Evolutionary conservation across 2,888 invertebrate species (phyloP).

Genomic region (Nomada hirtipes): DNA sequence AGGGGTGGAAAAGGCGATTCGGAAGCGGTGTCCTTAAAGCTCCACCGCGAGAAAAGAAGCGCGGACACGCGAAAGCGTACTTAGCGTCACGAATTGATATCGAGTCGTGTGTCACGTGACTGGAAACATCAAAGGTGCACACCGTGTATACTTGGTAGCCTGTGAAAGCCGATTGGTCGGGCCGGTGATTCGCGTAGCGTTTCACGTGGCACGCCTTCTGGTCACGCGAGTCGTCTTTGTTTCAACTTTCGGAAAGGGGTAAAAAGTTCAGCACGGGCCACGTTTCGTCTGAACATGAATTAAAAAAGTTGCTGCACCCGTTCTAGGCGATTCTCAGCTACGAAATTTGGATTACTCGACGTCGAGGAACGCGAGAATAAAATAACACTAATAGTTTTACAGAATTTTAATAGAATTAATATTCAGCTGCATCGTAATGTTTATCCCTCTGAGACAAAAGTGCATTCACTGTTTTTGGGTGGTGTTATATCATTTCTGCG

Average conservation of each 20-base stretch:
- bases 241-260: constrained; percentile 46
- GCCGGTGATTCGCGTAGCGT: constrained; percentile 76
- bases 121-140: constrained; percentile 77
- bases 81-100: constrained; percentile 81
- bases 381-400: too few species aligned
- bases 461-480: too few species aligned
- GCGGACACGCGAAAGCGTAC: constrained; percentile 80
- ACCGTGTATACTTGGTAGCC: constrained; percentile 62
- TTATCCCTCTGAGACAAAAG: too few species aligned
- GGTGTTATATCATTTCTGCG: too few species aligned
- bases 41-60: constrained; percentile 58
- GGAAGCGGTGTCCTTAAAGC: constrained; percentile 66
- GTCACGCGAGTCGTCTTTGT: constrained; percentile 78
- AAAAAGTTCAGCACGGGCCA: constrained; percentile 5
- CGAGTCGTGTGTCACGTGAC: constrained; percentile 77
- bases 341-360: too few species aligned
- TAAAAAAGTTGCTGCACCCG: too few species aligned
- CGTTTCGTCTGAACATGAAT: too few species aligned
- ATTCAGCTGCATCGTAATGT: too few species aligned
- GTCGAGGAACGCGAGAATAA: too few species aligned
- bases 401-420: too few species aligned
- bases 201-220: constrained; percentile 82
- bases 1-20: constrained; percentile 52
- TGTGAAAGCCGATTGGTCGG: constrained; percentile 81
- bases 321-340: too few species aligned